Evolutionary conservation across 2,797 vertebrate species (phyloP), one percentile per base, ranked within the genome.

Genomic region (Cottoperca gobio): DNA sequence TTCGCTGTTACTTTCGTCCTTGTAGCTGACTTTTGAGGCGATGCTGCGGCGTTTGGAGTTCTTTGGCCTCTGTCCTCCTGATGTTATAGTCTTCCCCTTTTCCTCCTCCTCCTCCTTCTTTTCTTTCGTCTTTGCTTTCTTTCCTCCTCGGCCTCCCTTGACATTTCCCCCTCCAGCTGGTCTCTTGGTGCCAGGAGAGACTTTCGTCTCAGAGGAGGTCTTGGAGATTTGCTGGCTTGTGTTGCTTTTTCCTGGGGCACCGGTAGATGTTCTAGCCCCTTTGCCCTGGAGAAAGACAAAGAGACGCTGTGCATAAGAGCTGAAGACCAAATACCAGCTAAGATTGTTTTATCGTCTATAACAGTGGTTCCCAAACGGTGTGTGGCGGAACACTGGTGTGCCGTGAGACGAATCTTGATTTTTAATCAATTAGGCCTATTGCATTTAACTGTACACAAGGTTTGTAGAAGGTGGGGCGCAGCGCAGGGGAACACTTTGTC

Each of bases 11-110:
- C 96, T 97, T 16, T 96, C 95, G 70, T 99, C 98, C 89, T 95
- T 99, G 83, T 99, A 99, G 35, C 92, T 97, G 40, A 98, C 95
- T 87, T 97, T 97, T 23, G 97, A 96, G 24, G 96, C 96, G 1
- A 95, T 86, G 50, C 89, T 95, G 73, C 95, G 95, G 23, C 91
- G 89, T 39, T 92, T 95, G 13, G 87, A 77, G 3, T 91, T 97
- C 80, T 94, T 95, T 2, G 92, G 93, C 58, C 84, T 95, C 73
- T 82, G 92, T 0, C 83, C 87, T 3, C 60, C 75, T 1, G 64
- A 57, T 2, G 33, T 39, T 1, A 54, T 37, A 45, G 19, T 37
- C 46, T 69, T 86, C 28, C 91, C 79, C 43, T 86, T 88, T 10
- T 57, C 54, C 1, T 70, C 59, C 26, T 79, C 88, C n/a, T 81